Evolutionary conservation across 2,888 invertebrate genomes (phyloP), one percentile per base, ranked within the genome.

Genomic region (Drosophila nr. medialis): DNA sequence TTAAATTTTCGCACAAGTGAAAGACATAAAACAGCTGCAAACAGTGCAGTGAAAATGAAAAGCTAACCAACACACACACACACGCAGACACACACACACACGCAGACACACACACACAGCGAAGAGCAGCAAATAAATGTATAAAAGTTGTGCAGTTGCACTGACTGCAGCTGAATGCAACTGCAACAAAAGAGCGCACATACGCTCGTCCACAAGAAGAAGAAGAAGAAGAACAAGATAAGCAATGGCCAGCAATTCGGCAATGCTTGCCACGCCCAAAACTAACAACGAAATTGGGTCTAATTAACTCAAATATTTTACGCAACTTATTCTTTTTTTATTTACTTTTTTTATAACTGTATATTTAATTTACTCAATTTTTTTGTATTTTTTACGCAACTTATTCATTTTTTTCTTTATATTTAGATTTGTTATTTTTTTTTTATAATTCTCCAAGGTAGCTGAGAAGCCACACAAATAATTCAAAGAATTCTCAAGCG

Each of bases 1-100:
- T 79, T 81, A 81, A 75, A 82, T 82, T 83, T 83, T 74, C 88
- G 77, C 83, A 68, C 74, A 86, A 68, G 64, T 80, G 83, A 89
- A 83, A 86, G 84, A 84, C 75, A 88, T 58, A 81, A 84, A 88
- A 75, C 84, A 84, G 84, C 83, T 84, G 84, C 86, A 81, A 45
- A 51, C 53, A 65, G 49, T 75, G 69, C 67, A 63, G 54, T 65
- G 67, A 71, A 77, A 77, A 58, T 71, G 61, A 56, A 32, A 66
- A 68, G 42, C 42, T 45, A 73, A 78, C 53, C 61, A 71, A 48
- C 62, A 63, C 45, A 55, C 34, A 49, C 18, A 32, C 21, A 10
- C 10, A n/a, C 8, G 3, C 13, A 13, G 5, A 34, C 30, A 10
- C 30, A 10, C 30, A 24, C 24, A 24, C 24, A 24, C 27, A 29